A percentile compares a stretch with the other conserved stretches of the same genome.
These are phyloP conservation scores for Dromiciops gliroides DNA, from an alignment of 2,113 vertebrate species.

Conservation along the genomic window DNA sequence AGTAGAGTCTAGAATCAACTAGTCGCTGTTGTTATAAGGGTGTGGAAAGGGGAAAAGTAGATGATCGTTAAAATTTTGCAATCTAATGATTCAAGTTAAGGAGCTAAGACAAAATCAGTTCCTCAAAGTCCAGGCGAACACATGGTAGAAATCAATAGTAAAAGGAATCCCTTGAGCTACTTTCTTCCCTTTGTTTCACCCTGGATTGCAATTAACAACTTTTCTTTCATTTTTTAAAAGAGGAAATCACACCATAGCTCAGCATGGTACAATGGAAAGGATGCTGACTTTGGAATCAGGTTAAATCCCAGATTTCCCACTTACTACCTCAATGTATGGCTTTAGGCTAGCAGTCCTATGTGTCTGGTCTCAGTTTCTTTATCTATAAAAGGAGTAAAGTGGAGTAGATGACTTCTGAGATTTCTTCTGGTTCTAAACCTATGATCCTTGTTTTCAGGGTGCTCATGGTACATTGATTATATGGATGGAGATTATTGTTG, in stretches of 20 bases:
- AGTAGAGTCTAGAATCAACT: not conserved
- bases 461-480: not conserved
- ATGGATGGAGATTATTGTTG: too few relatives aligned
- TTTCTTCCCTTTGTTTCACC: not conserved
- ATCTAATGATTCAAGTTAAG: not conserved
- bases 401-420: not conserved
- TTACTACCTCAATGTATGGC: not conserved
- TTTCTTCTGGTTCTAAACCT: not conserved
- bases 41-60: not conserved
- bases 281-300: not conserved
- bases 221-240: conserved; percentile 4
- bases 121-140: not conserved
- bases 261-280: not conserved
- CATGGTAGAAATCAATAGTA: not conserved
- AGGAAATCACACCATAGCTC: not conserved
- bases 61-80: not conserved
- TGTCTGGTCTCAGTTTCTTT: not conserved
- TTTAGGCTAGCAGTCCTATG: not conserved
- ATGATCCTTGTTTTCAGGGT: conserved; percentile 13
- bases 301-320: not conserved
- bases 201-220: not conserved
- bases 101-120: not conserved
- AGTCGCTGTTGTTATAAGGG: not conserved
- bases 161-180: not conserved
- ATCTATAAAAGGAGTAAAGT: not conserved